Percentiles rank a stretch among this genome's conserved stretches.
These are phyloP conservation scores for Acrocephalus arundinaceus DNA, from an alignment of 2,113 vertebrate species.

Conservation along the genomic window DNA sequence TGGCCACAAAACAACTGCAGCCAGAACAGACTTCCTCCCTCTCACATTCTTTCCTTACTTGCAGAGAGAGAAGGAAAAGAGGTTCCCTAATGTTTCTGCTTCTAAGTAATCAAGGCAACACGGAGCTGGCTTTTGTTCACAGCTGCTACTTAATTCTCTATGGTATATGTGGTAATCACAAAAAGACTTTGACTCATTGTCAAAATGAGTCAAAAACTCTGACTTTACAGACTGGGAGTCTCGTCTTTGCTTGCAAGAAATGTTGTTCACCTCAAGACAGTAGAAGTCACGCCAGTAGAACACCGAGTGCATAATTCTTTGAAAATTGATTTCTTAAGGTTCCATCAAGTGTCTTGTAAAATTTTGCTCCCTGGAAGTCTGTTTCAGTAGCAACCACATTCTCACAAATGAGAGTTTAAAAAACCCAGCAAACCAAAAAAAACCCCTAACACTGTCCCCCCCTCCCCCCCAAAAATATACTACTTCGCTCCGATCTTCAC, in stretches of 20 bases:
- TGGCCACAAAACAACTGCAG: not conserved
- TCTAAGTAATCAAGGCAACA: not conserved
- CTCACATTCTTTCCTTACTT: not conserved
- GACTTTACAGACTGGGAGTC: not conserved
- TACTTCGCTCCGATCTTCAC: not conserved
- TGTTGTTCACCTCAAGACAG: not conserved
- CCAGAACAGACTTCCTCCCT: not conserved
- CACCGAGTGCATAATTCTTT: not conserved
- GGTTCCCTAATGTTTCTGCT: not conserved
- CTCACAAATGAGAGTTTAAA: not conserved
- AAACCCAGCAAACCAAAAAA: not conserved
- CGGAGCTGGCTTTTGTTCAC: not conserved
- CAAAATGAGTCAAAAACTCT: not conserved
- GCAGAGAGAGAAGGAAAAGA: not conserved
- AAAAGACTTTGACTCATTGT: not conserved
- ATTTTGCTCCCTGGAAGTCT: not conserved
- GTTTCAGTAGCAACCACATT: not conserved
- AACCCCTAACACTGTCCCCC: fast-evolving
- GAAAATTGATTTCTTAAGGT: not conserved
- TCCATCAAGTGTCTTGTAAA: not conserved
- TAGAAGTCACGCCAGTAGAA: not conserved
- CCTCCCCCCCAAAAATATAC: not conserved
- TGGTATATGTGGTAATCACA: not conserved
- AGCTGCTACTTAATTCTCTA: not conserved
- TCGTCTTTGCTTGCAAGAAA: not conserved